phyloP scores from a whole-genome alignment of 2,113 vertebrate species.

The Syngnathus scovelli region DNA sequence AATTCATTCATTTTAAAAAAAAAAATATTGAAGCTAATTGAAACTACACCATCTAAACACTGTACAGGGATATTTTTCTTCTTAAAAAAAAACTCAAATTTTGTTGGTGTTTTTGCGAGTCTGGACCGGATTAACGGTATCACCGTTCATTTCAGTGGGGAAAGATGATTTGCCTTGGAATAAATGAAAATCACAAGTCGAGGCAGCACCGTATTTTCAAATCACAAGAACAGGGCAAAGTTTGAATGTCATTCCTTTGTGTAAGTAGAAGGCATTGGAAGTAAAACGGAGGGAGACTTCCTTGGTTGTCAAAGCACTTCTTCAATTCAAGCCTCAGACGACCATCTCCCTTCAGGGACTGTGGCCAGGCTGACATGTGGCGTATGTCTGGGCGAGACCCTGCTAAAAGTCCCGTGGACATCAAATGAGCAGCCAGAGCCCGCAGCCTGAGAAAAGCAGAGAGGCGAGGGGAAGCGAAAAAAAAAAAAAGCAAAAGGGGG shows the following conservation, averaged over 20 bases:
- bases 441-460: slow-evolving; percentile 34
- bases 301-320: slow-evolving; percentile 41
- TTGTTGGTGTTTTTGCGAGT: no score
- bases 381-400: slow-evolving; percentile 68
- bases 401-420: slow-evolving; percentile 65
- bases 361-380: slow-evolving; percentile 56
- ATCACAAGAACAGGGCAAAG: neutral
- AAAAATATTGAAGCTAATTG: no score
- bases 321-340: slow-evolving; percentile 47
- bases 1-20: no score
- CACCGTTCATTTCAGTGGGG: neutral
- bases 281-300: slow-evolving; percentile 26
- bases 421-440: slow-evolving; percentile 57
- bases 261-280: neutral
- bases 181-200: neutral
- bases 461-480: slow-evolving; percentile 1
- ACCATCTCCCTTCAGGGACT: slow-evolving; percentile 46
- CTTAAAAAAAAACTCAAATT: no score
- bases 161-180: neutral
- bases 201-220: neutral
- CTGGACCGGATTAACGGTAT: neutral
- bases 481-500: slow-evolving; percentile 21
- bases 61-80: no score
- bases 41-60: no score
- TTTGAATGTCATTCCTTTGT: slow-evolving; percentile 4